Evolutionary conservation across 64 coral and sea anemone genomes (phyloP).

Genomic region (Orbicella faveolata): DNA sequence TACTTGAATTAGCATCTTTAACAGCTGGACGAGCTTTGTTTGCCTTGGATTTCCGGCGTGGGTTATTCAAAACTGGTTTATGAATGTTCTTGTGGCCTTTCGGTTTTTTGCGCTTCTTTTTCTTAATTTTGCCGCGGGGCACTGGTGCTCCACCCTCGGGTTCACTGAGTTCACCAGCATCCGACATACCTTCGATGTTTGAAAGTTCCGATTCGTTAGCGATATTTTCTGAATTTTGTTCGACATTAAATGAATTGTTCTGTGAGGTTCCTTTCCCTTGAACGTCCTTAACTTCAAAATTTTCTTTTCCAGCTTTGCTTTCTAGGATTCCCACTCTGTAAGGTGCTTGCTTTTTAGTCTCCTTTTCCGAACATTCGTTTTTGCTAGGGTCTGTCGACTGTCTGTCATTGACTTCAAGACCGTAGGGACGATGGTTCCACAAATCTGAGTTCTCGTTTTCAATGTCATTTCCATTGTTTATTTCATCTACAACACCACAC

Average conservation of each 20-base stretch:
- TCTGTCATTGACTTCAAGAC: background rate
- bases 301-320: background rate
- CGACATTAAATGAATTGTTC: background rate
- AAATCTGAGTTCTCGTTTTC: background rate
- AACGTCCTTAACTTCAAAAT: slow-evolving; percentile 1
- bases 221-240: slow-evolving; percentile 15
- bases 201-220: slow-evolving; percentile 75
- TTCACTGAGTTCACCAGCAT: slow-evolving; percentile 91
- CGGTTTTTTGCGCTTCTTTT: slow-evolving; percentile 68
- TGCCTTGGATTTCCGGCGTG: slow-evolving; percentile 29
- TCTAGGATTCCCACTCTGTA: background rate
- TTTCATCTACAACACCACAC: slow-evolving; percentile 31
- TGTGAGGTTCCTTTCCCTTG: background rate
- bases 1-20: slow-evolving; percentile 27
- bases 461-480: background rate
- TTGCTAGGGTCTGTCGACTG: background rate
- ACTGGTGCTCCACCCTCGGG: slow-evolving; percentile 45
- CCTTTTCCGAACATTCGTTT: background rate
- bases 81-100: slow-evolving; percentile 49
- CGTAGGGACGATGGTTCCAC: background rate
- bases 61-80: slow-evolving; percentile 8
- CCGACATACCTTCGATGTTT: slow-evolving; percentile 93
- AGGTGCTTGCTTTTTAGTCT: background rate
- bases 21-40: slow-evolving; percentile 36
- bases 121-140: slow-evolving; percentile 64